Percentiles rank a stretch among this genome's conserved stretches.
Conservation (phyloP, 2,113 vertebrate genomes). For the Rana temporaria region DNA sequence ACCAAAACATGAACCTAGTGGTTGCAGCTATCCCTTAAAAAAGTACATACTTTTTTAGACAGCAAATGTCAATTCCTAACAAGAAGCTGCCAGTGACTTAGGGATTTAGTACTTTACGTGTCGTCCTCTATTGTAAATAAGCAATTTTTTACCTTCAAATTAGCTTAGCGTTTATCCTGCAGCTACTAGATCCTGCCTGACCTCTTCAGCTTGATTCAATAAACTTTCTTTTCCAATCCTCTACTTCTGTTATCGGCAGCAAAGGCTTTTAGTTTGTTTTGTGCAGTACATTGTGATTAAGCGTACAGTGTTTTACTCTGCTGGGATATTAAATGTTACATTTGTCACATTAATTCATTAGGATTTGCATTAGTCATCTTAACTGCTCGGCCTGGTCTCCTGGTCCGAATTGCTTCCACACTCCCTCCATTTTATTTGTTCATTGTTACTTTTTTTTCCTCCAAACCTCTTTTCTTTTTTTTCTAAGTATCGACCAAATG, state of each 20-base stretch:
- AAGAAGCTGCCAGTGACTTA: no score
- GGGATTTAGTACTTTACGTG: no score
- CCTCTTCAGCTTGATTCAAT: no score
- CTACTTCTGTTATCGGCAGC: neutral
- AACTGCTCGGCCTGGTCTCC: neutral
- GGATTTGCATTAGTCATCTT: neutral
- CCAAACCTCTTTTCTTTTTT: neutral
- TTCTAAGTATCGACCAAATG: neutral
- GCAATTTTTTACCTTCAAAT: no score
- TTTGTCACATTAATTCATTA: neutral
- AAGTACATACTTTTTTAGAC: no score
- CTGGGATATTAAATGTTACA: neutral
- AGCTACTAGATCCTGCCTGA: no score
- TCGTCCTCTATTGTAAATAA: no score
- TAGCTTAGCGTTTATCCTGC: no score
- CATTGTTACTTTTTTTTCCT: constrained; percentile 7
- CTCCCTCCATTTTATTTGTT: constrained; percentile 29
- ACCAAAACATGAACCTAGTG: no score
- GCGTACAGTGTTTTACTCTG: neutral
- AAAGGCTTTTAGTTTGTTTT: neutral
- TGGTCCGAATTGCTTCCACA: neutral
- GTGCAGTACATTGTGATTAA: neutral
- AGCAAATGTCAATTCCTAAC: no score
- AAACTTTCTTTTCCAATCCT: no score
- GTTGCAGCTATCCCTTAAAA: no score